A percentile compares a stretch with the other conserved stretches of the same genome.
phyloP scores from a whole-genome alignment of 1,140 invertebrate species.

The Drosophila equinoxialis region DNA sequence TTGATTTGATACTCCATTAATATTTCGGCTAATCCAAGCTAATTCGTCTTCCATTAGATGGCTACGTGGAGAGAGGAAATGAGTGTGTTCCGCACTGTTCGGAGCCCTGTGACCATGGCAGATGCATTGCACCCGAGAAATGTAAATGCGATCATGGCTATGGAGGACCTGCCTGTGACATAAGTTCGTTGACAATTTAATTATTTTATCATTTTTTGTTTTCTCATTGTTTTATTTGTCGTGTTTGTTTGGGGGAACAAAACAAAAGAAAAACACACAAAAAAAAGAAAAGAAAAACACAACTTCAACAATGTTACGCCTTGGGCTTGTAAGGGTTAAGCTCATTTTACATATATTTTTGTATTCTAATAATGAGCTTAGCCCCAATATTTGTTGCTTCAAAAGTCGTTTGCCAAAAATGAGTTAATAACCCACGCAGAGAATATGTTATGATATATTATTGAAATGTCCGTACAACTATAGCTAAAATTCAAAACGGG shows the following conservation, averaged over 20 bases:
- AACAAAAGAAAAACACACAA: not conserved
- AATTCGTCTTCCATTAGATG: conserved; percentile 78
- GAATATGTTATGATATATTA: not conserved
- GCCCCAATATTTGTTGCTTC: conserved; percentile 6
- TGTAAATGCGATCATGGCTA: conserved; percentile 94
- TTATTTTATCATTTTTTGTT: conserved; percentile 23
- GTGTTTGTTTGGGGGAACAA: conserved; percentile 3
- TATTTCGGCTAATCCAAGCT: too few species aligned
- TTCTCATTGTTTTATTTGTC: conserved; percentile 32
- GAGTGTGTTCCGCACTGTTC: conserved; percentile 91
- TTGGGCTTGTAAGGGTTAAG: conserved; percentile 44
- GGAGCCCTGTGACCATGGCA: conserved; percentile 91
- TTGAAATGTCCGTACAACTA: not conserved
- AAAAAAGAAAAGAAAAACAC: not conserved
- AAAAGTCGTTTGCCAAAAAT: not conserved
- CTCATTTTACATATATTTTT: conserved; percentile 1
- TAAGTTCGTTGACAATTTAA: conserved; percentile 88
- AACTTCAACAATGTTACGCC: conserved; percentile 48
- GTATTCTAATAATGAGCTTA: not conserved
- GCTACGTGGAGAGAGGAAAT: conserved; percentile 88
- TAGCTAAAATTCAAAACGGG: not conserved
- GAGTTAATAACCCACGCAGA: not conserved
- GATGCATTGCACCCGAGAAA: conserved; percentile 91
- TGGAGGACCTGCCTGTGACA: conserved; percentile 93
- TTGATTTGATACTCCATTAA: not conserved